phyloP scores from a whole-genome alignment of 1,140 invertebrate species.

The Papilio aristodemus region DNA sequence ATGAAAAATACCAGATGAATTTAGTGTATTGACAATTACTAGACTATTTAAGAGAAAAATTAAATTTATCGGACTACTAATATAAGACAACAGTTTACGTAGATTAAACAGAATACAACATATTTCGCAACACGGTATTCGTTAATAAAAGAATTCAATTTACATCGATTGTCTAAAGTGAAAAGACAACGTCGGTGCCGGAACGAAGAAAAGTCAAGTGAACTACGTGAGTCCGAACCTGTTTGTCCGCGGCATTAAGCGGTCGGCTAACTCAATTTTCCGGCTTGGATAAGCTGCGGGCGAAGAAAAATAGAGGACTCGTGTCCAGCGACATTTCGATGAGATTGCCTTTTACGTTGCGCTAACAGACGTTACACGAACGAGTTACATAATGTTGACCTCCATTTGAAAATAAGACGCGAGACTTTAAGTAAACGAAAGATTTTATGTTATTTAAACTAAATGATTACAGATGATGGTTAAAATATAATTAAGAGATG shows the following conservation, averaged over 20 bases:
- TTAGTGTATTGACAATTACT: no score
- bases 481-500: no score
- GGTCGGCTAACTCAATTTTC: conserved; percentile 52
- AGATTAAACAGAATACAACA: background rate
- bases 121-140: background rate
- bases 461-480: no score
- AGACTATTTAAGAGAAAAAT: no score
- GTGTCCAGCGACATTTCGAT: conserved; percentile 12
- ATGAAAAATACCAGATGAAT: no score
- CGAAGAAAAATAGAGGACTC: conserved; percentile 41
- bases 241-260: conserved; percentile 52
- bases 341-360: conserved; percentile 33
- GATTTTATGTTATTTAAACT: no score
- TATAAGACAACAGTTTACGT: background rate
- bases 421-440: background rate
- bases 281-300: conserved; percentile 44
- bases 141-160: conserved; percentile 28
- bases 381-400: conserved; percentile 6
- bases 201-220: conserved; percentile 29
- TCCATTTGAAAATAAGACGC: conserved; percentile 11
- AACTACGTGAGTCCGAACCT: conserved; percentile 37
- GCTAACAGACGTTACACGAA: conserved; percentile 5
- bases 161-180: conserved; percentile 28
- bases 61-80: no score
- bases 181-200: conserved; percentile 29